phyloP scores from a whole-genome alignment of 2,113 vertebrate species.

The Grammomys dolichurus region DNA sequence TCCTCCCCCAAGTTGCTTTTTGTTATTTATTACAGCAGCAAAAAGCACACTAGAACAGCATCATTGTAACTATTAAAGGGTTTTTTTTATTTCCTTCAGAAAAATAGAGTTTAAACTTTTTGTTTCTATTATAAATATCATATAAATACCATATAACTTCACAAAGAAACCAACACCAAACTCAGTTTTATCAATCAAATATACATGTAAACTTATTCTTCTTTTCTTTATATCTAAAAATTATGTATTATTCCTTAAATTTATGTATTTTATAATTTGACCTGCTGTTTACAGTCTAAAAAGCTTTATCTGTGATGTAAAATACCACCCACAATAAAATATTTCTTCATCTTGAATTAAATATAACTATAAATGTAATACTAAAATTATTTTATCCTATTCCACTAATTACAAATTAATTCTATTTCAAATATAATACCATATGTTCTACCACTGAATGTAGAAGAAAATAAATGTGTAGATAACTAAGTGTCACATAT shows the following conservation, averaged over 20 bases:
- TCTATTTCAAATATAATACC: constrained; percentile 22
- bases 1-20: background rate
- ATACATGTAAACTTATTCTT: constrained; percentile 19
- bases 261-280: constrained; percentile 25
- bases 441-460: constrained; percentile 23
- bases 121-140: background rate
- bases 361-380: constrained; percentile 59
- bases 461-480: background rate
- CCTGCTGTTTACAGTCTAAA: constrained; percentile 46
- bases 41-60: background rate
- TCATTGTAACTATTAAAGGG: background rate
- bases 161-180: constrained; percentile 44
- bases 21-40: background rate
- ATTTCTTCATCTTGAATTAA: constrained; percentile 48
- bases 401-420: constrained; percentile 49
- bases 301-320: constrained; percentile 22
- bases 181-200: constrained; percentile 57
- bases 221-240: background rate
- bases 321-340: background rate
- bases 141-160: constrained; percentile 2
- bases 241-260: constrained; percentile 40
- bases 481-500: background rate
- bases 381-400: constrained; percentile 15
- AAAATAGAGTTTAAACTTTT: constrained; percentile 4
- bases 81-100: background rate